phyloP scores from a whole-genome alignment of 2,797 vertebrate species.

The Megalops cyprinoides region DNA sequence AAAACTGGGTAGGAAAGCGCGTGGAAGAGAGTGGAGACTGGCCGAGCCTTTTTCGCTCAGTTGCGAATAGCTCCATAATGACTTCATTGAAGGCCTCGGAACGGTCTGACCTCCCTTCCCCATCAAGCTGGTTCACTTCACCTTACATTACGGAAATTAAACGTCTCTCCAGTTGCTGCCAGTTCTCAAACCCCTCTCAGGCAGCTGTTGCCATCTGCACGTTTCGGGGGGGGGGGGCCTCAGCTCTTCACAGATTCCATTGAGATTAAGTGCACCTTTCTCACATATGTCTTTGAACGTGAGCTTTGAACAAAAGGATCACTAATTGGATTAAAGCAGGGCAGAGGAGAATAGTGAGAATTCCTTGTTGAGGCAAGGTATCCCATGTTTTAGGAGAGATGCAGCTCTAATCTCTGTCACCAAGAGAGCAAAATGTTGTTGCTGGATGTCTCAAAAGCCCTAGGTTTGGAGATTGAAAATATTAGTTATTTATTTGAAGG shows the following conservation, averaged over 20 bases:
- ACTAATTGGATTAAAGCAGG: conserved; percentile 55
- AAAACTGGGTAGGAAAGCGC: background rate
- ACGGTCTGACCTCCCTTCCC: background rate
- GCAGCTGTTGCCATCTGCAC: conserved; percentile 79
- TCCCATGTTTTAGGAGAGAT: too few relatives aligned
- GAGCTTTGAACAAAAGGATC: conserved; percentile 49
- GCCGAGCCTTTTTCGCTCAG: background rate
- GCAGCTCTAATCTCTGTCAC: too few relatives aligned
- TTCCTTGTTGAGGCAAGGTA: too few relatives aligned
- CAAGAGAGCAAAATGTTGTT: too few relatives aligned
- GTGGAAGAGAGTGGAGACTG: background rate
- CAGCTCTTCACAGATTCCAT: conserved; percentile 53
- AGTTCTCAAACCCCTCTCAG: conserved; percentile 65
- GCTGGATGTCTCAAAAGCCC: too few relatives aligned
- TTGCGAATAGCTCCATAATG: conserved; percentile 9
- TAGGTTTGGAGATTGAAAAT: too few relatives aligned
- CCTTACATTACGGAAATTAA: conserved; percentile 55
- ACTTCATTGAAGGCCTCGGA: background rate
- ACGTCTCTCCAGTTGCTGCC: conserved; percentile 61
- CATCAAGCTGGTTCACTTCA: conserved; percentile 46
- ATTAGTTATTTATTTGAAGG: too few relatives aligned
- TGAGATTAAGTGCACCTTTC: conserved; percentile 59
- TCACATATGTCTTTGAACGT: conserved; percentile 56
- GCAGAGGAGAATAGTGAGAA: too few relatives aligned
- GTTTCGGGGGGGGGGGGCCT: conserved; percentile 44